These are phyloP conservation scores for Stenopsyche tienmushanensis DNA, from an alignment of 1,140 invertebrate species.

Conservation along the genomic window DNA sequence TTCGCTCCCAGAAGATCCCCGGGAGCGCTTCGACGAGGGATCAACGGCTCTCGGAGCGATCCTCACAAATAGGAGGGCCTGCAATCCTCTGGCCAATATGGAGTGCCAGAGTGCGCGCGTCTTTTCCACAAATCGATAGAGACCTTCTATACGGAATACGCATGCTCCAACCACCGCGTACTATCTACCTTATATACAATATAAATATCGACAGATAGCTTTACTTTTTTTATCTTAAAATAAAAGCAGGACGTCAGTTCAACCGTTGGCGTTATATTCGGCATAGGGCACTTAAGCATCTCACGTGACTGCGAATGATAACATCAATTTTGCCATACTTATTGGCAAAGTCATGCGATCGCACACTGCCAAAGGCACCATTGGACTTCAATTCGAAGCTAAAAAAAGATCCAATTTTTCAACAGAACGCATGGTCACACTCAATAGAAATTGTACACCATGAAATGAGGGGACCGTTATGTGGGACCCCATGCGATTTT, in stretches of 20 bases:
- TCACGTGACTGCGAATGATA: too few species aligned
- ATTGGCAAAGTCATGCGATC: background rate
- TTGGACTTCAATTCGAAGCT: background rate
- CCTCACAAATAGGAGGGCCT: background rate
- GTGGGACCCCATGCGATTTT: too few species aligned
- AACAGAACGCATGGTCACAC: background rate
- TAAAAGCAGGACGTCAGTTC: background rate
- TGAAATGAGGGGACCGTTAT: too few species aligned
- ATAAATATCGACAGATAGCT: background rate
- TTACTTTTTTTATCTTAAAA: background rate
- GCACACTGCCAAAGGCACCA: background rate
- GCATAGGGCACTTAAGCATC: too few species aligned
- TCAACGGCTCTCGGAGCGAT: background rate
- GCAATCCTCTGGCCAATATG: background rate
- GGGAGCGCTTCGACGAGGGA: background rate
- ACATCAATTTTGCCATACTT: background rate
- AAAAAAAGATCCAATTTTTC: background rate
- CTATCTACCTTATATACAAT: background rate
- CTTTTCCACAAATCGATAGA: slow-evolving; percentile 4
- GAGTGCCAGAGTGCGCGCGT: slow-evolving; percentile 1
- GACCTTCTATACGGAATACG: background rate
- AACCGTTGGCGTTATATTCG: background rate
- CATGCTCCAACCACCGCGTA: slow-evolving; percentile 5
- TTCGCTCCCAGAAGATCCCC: background rate
- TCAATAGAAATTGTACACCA: too few species aligned